Base-by-base conservation (phyloP, 2,888 invertebrate genomes). In the Eucriotettix oculatus region DNA sequence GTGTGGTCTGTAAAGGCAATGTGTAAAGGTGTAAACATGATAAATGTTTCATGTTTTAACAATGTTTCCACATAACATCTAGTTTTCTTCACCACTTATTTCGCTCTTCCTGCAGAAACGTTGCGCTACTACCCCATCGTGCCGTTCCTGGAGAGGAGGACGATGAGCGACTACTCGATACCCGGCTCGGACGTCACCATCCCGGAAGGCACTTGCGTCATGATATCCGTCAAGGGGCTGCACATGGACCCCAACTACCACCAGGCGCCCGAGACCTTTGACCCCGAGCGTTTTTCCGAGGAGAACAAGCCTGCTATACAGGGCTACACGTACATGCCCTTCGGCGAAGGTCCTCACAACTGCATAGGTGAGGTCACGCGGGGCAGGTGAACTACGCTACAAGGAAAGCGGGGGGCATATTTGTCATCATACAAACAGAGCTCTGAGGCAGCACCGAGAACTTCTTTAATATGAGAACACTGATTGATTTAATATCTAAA, bases 61-160 rank as follows among this genome's bases (percentile, higher is more conserved):
- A n/a, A n/a, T n/a, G n/a, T n/a, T n/a, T n/a, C n/a, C n/a, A n/a
- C n/a, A n/a, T n/a, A n/a, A n/a, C n/a, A n/a, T n/a, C n/a, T n/a
- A n/a, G n/a, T n/a, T n/a, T n/a, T n/a, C n/a, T n/a, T n/a, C n/a
- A n/a, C n/a, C n/a, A n/a, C n/a, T n/a, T n/a, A n/a, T n/a, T n/a
- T n/a, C n/a, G n/a, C n/a, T n/a, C n/a, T n/a, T n/a, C n/a, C n/a
- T 16, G 17, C 67, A 60, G 72, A 73, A 60, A 61, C 68, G 5
- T 58, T 72, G 10, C 66, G 73, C 14, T 61, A 69, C 41, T 69
- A 69, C 60, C 69, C 73, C 1, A 66, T 69, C 10, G 57, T 58
- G 0, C 40, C 66, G 0, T 54, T 68, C 2, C 52, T 68, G 0
- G 74, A 73, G 57, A 67, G 74, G 16, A 44, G 68, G 3, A 72